Base-by-base conservation (phyloP, 2,797 vertebrate species). In the Allobates femoralis region DNA sequence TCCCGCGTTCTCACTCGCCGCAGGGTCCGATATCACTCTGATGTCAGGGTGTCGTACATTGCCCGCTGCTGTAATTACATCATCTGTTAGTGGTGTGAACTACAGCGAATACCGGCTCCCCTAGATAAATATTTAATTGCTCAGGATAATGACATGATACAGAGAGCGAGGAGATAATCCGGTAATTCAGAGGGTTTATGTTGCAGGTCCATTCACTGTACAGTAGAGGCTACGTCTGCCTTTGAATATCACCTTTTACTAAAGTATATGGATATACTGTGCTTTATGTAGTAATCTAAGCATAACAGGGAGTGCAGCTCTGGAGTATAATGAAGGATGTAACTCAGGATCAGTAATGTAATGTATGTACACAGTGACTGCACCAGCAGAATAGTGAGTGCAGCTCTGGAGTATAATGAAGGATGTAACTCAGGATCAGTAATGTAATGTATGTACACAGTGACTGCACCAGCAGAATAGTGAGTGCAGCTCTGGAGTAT, bases 51-150 rank as follows among this genome's bases (percentile, higher is more conserved):
- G 28, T 26, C 74, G 69, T 79, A 56, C 73, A 64, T 34, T 34
- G 64, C 64, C 75, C 32, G 23, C 56, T 18, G 3, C 50, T 6
- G 41, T 73, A 80, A 87, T 80, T 84, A 87, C 75, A 73, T 75
- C 26, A 74, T 87, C 86, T 28, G 82, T 26, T 53, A 46, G 55
- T 50, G 60, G 73, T 69, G 79, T 56, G 64, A 87, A 84, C 75
- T 53, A 84, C 34, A 64, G 26, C 21, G 15, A 64, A 37, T 69
- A 51, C n/a, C 37, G 46, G 53, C 56, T 51, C n/a, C n/a, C 21
- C 0, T 58, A 16, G 53, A 82, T 86, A 86, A 66, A 86, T 86
- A 78, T 76, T 76, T 86, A 15, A 86, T 81, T 73, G 28, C 51
- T 82, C 34, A 77, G 23, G 46, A 53, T 81, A 53, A 86, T 74